Conservation (phyloP, 1,140 invertebrate genomes). For the Hetaerina americana region DNA sequence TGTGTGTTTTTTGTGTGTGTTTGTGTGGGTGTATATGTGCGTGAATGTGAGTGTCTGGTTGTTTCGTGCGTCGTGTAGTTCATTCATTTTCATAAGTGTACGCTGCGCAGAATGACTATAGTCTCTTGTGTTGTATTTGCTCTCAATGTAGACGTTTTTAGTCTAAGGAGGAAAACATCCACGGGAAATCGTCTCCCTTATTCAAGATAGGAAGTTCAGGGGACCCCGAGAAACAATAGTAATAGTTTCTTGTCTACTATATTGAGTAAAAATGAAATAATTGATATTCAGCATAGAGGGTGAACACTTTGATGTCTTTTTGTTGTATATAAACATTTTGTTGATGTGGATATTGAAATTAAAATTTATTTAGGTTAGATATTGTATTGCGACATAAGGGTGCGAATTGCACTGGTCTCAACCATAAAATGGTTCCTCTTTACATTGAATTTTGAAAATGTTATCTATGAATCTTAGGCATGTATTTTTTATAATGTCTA, state of each 20-base stretch:
- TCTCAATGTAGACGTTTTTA: too few relatives aligned
- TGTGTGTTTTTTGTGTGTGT: neutral
- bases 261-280: too few relatives aligned
- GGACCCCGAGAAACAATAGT: too few relatives aligned
- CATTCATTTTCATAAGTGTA: too few relatives aligned
- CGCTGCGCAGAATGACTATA: neutral
- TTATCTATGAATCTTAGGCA: neutral
- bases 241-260: too few relatives aligned
- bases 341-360: neutral
- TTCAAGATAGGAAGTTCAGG: too few relatives aligned
- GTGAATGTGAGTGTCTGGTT: neutral
- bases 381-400: neutral
- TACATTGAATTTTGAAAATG: neutral
- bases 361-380: neutral
- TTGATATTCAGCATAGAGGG: too few relatives aligned
- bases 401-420: neutral
- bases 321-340: neutral
- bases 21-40: neutral
- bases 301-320: too few relatives aligned
- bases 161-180: too few relatives aligned
- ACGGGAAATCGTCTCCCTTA: too few relatives aligned
- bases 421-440: neutral
- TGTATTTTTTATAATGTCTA: conserved; percentile 1
- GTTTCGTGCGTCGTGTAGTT: neutral
- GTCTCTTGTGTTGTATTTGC: neutral